These are phyloP conservation scores for Holacanthella duospinosa DNA, from an alignment of 2,888 invertebrate species.

Conservation along the genomic window DNA sequence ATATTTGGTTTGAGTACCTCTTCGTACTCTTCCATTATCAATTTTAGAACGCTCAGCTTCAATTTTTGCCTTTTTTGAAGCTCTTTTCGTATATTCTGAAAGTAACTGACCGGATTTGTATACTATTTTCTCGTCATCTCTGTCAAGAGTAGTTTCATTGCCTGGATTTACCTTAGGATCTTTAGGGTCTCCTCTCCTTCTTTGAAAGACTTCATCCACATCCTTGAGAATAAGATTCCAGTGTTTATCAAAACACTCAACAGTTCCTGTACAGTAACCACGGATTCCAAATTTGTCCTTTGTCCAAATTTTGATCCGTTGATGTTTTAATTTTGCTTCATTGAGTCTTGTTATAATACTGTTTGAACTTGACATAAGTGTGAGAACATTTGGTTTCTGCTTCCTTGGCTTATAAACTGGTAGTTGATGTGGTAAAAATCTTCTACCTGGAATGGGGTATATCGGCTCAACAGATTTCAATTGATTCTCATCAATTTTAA, in stretches of 20 bases:
- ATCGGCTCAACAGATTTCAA: neutral
- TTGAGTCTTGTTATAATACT: slow-evolving; percentile 24
- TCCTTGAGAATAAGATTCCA: slow-evolving; percentile 81
- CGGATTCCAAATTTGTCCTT: slow-evolving; percentile 60
- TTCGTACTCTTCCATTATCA: neutral
- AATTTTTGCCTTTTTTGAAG: neutral
- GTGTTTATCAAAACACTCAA: slow-evolving; percentile 83
- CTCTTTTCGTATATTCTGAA: neutral
- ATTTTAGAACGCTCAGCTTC: neutral
- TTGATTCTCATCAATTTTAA: neutral
- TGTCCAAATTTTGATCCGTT: slow-evolving; percentile 54
- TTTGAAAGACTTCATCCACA: slow-evolving; percentile 68
- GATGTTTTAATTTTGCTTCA: slow-evolving; percentile 18
- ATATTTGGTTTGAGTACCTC: neutral
- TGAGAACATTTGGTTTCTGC: slow-evolving; percentile 29
- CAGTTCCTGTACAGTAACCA: slow-evolving; percentile 64
- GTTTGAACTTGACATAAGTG: slow-evolving; percentile 20
- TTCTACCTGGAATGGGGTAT: slow-evolving; percentile 33
- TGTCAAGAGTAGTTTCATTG: neutral
- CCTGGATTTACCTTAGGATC: neutral
- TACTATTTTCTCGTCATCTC: neutral
- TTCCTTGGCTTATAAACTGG: slow-evolving; percentile 26
- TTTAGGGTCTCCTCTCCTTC: slow-evolving; percentile 43
- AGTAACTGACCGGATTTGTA: neutral
- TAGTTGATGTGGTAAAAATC: slow-evolving; percentile 33